phyloP scores from a whole-genome alignment of 2,113 vertebrate genomes.

The Cinclus cinclus region DNA sequence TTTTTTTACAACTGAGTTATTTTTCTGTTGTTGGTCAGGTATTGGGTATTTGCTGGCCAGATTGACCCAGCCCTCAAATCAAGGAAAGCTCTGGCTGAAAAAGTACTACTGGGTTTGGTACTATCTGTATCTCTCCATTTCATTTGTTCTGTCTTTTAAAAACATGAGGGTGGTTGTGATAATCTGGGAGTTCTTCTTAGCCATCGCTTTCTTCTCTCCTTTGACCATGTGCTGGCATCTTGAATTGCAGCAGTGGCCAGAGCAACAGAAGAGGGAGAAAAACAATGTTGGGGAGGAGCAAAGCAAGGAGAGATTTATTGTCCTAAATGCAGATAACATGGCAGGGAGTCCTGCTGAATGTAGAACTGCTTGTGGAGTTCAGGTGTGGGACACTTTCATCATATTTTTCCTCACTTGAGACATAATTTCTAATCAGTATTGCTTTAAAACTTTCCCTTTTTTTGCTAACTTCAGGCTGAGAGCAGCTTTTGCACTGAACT shows the following conservation, averaged over 20 bases:
- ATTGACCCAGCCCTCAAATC: not conserved
- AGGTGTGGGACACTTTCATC: not conserved
- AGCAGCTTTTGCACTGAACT: not conserved
- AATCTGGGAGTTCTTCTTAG: not conserved
- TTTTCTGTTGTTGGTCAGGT: not conserved
- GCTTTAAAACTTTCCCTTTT: slow-evolving; percentile 2
- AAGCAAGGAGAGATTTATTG: not conserved
- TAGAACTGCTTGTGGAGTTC: not conserved
- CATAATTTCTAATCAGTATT: not conserved
- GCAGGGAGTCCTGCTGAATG: not conserved
- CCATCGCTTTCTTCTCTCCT: not conserved
- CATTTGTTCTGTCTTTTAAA: not conserved
- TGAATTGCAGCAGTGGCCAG: not conserved
- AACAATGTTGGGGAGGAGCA: not conserved
- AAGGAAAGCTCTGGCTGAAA: not conserved
- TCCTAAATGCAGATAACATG: not conserved
- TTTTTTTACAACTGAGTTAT: not conserved
- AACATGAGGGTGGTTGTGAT: not conserved
- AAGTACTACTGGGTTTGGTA: not conserved
- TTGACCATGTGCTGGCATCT: not conserved
- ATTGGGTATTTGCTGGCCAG: not conserved
- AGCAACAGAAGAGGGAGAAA: not conserved
- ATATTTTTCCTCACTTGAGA: not conserved
- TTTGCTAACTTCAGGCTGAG: not conserved
- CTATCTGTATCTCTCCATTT: not conserved